Evolutionary conservation across 2,888 invertebrate species (phyloP), one percentile per base, ranked within the genome.

Genomic region (Listrodromus nycthemerus): DNA sequence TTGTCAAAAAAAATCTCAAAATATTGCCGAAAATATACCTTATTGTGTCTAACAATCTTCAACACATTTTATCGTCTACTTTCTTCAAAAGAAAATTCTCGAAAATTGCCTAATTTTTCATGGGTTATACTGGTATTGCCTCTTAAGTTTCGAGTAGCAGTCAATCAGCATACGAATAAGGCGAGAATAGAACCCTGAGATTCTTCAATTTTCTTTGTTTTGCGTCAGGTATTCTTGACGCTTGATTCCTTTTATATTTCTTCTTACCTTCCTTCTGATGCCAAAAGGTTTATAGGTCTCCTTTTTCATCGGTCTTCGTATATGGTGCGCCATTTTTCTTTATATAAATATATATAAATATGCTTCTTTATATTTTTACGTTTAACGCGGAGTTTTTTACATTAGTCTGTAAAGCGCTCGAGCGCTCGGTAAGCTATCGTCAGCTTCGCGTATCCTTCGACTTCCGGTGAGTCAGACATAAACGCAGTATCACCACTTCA

Each of bases 241-340:
- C 1, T 41, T 21, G 8, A 48, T 67, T 1, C 5, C 13, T 30
- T 67, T 58, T 19, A 61, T 63, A n/a, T 52, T 21, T 74, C 65
- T 63, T 78, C 88, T 91, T 91, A 93, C 93, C 93, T 92, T 92
- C 86, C 93, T 92, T 71, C 89, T 89, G 30, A 70, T 65, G 84
- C 93, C 93, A 76, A 93, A 93, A 70, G 93, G 91, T 83, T 93
- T 93, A 88, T 93, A 93, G 74, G 90, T 91, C 73, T 92, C 92
- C 66, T 91, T 89, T 71, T 89, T 92, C 87, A 88, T 86, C 13
- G 92, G 92, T 63, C 92, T 89, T 66, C 91, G 89, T 84, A 93
- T 82, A 84, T 93, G 91, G 85, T 89, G 91, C 66, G 93, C 92
- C 93, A 93, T 93, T 75, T 63, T 87, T 70, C 24, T 78, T 58